Evolutionary conservation across 2,113 vertebrate species (phyloP).

Genomic region (Coturnix japonica): DNA sequence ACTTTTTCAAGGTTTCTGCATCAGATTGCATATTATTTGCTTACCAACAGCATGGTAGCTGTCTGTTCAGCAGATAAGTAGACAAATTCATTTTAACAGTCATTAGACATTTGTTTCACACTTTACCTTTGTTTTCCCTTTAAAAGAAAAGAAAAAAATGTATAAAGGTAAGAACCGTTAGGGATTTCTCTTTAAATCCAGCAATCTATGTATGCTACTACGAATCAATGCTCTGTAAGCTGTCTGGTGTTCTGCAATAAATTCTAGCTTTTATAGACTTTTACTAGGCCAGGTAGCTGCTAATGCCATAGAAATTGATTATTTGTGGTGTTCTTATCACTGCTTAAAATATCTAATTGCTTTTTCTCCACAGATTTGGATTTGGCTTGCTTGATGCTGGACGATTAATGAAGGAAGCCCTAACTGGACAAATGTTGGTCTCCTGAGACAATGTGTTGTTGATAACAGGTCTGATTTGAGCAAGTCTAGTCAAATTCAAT

Average conservation of each 20-base stretch:
- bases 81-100: constrained; percentile 61
- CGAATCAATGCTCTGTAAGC: constrained; percentile 66
- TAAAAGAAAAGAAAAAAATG: constrained; percentile 24
- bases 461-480: constrained; percentile 63
- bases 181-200: constrained; percentile 67
- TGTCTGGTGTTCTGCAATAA: constrained; percentile 67
- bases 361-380: constrained; percentile 74
- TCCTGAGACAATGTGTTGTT: constrained; percentile 58
- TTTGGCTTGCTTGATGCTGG: constrained; percentile 64
- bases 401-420: constrained; percentile 69
- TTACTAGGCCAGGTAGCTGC: constrained; percentile 66
- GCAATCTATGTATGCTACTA: constrained; percentile 50
- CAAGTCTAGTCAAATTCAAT: constrained; percentile 61
- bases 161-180: constrained; percentile 59
- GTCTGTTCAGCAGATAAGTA: constrained; percentile 53
- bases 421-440: constrained; percentile 67
- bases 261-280: constrained; percentile 76
- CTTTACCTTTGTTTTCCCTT: constrained; percentile 40
- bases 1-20: constrained; percentile 30
- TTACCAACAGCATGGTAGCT: constrained; percentile 8
- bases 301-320: constrained; percentile 77
- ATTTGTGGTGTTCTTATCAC: constrained; percentile 77
- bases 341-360: constrained; percentile 78
- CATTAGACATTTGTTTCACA: constrained; percentile 45
- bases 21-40: constrained; percentile 65